These are phyloP conservation scores for Steromphala cineraria DNA, from an alignment of 2,888 invertebrate species.

Conservation along the genomic window DNA sequence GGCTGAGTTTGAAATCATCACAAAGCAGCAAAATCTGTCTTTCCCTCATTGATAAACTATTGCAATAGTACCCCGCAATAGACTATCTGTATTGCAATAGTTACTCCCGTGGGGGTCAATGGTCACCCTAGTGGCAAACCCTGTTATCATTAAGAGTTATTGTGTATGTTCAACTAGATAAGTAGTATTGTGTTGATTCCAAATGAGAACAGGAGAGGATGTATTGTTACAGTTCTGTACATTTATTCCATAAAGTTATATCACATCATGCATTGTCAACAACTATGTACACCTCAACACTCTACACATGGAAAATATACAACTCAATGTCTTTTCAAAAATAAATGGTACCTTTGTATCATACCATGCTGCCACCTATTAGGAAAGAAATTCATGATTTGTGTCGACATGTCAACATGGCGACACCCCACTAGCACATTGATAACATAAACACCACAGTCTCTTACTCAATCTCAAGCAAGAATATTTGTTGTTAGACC, in stretches of 20 bases:
- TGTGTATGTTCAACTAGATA: too few species aligned
- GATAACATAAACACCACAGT: background rate
- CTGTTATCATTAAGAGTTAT: too few species aligned
- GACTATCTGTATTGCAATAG: too few species aligned
- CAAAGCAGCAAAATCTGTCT: too few species aligned
- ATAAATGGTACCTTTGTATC: conserved; percentile 37
- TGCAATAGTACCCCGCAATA: too few species aligned
- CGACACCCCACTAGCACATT: background rate
- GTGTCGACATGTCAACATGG: background rate
- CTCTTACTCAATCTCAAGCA: background rate
- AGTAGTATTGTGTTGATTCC: too few species aligned
- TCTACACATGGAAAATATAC: conserved; percentile 38
- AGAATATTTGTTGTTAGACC: background rate
- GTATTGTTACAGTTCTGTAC: conserved; percentile 8
- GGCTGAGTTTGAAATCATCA: too few species aligned
- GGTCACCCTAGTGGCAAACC: too few species aligned
- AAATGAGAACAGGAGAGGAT: background rate
- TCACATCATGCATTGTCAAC: conserved; percentile 27
- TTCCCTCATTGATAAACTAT: too few species aligned
- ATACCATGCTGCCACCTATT: conserved; percentile 31
- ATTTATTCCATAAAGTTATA: conserved; percentile 24
- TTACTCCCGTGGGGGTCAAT: too few species aligned
- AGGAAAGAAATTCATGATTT: conserved; percentile 25
- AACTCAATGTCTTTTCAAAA: conserved; percentile 34
- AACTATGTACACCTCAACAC: conserved; percentile 33